Evolutionary conservation across 2,113 vertebrate genomes (phyloP), one percentile per base, ranked within the genome.

Genomic region (Empidonax alnorum): DNA sequence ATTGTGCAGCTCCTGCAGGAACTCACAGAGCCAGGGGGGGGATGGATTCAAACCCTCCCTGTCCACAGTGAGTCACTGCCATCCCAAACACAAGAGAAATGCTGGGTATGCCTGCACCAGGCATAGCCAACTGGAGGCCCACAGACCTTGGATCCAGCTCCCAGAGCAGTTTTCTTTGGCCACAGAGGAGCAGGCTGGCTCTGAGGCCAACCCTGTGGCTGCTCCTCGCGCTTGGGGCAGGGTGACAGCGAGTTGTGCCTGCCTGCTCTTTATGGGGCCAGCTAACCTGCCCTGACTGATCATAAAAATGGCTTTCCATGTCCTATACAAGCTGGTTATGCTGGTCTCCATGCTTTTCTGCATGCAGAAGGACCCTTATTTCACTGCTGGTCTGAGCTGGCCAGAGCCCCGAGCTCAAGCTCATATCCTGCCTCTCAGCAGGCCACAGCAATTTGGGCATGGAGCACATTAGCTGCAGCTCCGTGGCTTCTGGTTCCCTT

Each of bases 381-480:
- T 72, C 39, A 41, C 73, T 58, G 13, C 4, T 39, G 68, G 86
- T 68, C 91, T 89, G 91, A 89, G 94, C 80, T 89, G 93, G 94
- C 89, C 93, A 89, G 68, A 78, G 76, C 91, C 68, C 89, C 16
- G 28, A 95, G 63, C 93, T 77, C 91, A 75, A 90, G 65, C 39
- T 96, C 93, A 96, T 94, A 97, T 97, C 96, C 95, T 95, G 94
- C 91, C 86, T 94, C 95, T 95, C 95, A 97, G 96, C 96, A 95
- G 89, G 96, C 95, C 91, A 87, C 91, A 90, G 95, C 28, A 90
- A 95, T 96, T 89, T 96, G 94, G 94, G 76, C 94, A 97, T 92
- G 94, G 59, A 91, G 89, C 91, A 87, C 94, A 94, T 90, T 81
- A 94, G 91, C 96, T 95, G 94, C 91, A 92, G 93, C 94, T 97